Base-by-base conservation (phyloP, 2,113 vertebrate genomes). In the Hemichromis elongatus region DNA sequence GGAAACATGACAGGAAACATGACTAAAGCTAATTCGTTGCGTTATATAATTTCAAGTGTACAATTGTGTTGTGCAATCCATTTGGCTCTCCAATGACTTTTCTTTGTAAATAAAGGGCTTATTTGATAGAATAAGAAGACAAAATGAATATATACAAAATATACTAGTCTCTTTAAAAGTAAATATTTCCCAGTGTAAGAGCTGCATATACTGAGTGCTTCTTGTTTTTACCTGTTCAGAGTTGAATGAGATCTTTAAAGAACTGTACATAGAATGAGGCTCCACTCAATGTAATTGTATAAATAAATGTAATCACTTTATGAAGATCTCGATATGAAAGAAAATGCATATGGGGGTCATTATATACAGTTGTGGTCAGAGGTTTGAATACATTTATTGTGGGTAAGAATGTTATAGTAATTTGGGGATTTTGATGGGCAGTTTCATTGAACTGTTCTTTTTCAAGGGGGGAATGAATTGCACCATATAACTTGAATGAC, bases 301-400 rank as follows among this genome's bases (percentile, higher is more conserved):
- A 14, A 47, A 47, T 47, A 47, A 14, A 47, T 47, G 6, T 14
- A 45, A 6, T 47, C 12, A 7, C 13, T 14, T 16, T 47, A 47
- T 47, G 45, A 47, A 19, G 18, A 6, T 47, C 3, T 47, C 14
- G 45, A 47, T 18, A 6, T 6, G 18, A 18, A 50, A 16, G 45
- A 50, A 18, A 50, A 50, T 16, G 16, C 14, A 18, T 50, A 18
- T 50, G 7, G 45, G 14, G 14, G 6, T 50, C 6, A 18, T 50
- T 50, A 50, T 47, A 7, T 7, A 50, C 45, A 50, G 42, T 16
- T 47, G 42, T 14, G 13, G 14, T 47, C 13, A 14, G 13, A 47
- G 13, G 5, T 47, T 14, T 28, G n/a, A n/a, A 9, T 8, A 57
- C 0, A 59, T 10, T 1, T 30, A 59, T 59, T 5, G 0, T 11